Conservation (phyloP, 2,113 vertebrate species). For the Malurus alboscapulatus region DNA sequence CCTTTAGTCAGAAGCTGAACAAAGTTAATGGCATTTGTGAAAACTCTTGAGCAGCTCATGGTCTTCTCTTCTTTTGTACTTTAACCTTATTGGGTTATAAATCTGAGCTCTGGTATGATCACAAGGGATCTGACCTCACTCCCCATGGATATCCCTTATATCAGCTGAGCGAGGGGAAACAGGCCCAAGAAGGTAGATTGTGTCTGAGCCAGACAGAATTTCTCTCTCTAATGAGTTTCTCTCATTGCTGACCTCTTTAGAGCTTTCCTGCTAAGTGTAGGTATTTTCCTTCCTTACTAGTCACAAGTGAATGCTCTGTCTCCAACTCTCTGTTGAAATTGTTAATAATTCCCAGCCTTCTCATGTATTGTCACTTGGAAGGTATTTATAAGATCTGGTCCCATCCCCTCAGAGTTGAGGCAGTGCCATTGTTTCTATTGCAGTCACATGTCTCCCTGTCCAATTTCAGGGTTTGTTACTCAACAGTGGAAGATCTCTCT, state of each 20-base stretch:
- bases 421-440: neutral
- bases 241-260: neutral
- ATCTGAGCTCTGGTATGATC: neutral
- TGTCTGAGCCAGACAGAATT: neutral
- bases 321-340: neutral
- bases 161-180: neutral
- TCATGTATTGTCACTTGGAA: neutral
- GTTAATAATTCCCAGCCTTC: neutral
- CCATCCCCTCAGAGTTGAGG: neutral
- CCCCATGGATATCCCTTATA: neutral
- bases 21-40: neutral
- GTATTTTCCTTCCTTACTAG: neutral
- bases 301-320: neutral
- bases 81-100: neutral
- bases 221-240: neutral
- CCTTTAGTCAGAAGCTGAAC: neutral
- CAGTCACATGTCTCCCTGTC: neutral
- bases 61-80: neutral
- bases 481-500: neutral
- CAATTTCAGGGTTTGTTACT: neutral
- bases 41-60: neutral
- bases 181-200: fast-evolving
- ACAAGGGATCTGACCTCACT: neutral
- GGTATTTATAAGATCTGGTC: neutral
- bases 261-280: neutral